phyloP scores from a whole-genome alignment of 2,888 invertebrate species.

The Acrobasis repandana region DNA sequence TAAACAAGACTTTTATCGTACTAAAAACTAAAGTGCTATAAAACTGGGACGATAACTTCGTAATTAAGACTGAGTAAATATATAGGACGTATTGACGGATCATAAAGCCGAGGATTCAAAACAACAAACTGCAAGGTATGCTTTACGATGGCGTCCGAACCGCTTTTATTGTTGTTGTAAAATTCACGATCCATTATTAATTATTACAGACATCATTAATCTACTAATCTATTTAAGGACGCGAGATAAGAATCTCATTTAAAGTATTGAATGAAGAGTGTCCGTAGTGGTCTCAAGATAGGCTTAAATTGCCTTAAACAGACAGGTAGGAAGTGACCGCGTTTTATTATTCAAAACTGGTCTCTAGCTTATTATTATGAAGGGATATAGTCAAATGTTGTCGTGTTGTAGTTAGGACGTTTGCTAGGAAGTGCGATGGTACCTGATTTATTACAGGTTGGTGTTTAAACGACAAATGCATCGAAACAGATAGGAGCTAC shows the following conservation, averaged over 20 bases:
- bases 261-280: constrained; percentile 83
- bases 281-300: constrained; percentile 80
- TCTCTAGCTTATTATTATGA: constrained; percentile 23
- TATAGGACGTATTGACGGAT: constrained; percentile 77
- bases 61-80: constrained; percentile 80
- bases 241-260: constrained; percentile 83
- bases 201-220: constrained; percentile 83
- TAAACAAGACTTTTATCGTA: constrained; percentile 56
- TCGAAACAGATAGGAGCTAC: constrained; percentile 82
- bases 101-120: constrained; percentile 76
- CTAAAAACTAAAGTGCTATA: constrained; percentile 68
- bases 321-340: constrained; percentile 34
- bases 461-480: constrained; percentile 83
- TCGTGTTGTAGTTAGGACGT: constrained; percentile 37
- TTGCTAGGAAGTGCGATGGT: constrained; percentile 38
- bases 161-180: constrained; percentile 82
- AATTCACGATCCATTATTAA: constrained; percentile 83
- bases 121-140: constrained; percentile 77
- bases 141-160: constrained; percentile 75
- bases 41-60: constrained; percentile 67
- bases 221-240: constrained; percentile 83
- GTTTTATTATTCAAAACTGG: constrained; percentile 28
- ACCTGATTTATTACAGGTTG: constrained; percentile 83
- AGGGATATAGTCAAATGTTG: constrained; percentile 34
- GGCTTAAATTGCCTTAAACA: constrained; percentile 68